Evolutionary conservation across 1,140 invertebrate genomes (phyloP).

Genomic region (Vanessa atalanta): DNA sequence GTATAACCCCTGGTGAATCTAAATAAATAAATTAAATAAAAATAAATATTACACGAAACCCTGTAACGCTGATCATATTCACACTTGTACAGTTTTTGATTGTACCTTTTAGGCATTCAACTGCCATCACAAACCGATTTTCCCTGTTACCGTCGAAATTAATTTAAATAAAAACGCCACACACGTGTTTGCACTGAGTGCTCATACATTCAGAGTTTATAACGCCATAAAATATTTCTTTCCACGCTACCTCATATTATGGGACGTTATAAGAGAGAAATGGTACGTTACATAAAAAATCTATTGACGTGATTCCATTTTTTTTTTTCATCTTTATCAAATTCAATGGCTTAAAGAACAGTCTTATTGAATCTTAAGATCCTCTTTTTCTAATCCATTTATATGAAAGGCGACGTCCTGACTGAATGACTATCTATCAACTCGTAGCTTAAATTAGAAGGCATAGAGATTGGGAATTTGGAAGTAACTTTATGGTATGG

Average conservation of each 20-base stretch:
- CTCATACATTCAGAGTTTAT: constrained; percentile 21
- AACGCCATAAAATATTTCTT: constrained; percentile 20
- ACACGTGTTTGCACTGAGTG: constrained; percentile 23
- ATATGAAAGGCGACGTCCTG: background rate
- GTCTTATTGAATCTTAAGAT: background rate
- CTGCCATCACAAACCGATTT: constrained; percentile 25
- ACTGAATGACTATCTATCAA: no score
- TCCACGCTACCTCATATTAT: constrained; percentile 1
- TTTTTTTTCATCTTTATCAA: background rate
- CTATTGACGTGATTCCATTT: background rate
- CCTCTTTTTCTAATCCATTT: background rate
- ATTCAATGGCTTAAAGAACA: background rate
- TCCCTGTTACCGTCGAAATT: constrained; percentile 29
- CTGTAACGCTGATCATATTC: background rate
- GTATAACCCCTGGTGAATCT: no score
- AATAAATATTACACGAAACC: background rate
- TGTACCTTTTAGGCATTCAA: constrained; percentile 14
- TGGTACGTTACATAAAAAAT: background rate
- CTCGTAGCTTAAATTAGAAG: no score
- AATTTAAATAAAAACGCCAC: constrained; percentile 32
- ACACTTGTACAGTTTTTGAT: background rate
- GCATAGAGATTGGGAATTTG: no score
- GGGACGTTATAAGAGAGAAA: constrained; percentile 1
- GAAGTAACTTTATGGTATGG: no score
- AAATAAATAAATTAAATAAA: no score